phyloP scores from a whole-genome alignment of 2,113 vertebrate species.

The Calyptommatus sinebrachiatus region DNA sequence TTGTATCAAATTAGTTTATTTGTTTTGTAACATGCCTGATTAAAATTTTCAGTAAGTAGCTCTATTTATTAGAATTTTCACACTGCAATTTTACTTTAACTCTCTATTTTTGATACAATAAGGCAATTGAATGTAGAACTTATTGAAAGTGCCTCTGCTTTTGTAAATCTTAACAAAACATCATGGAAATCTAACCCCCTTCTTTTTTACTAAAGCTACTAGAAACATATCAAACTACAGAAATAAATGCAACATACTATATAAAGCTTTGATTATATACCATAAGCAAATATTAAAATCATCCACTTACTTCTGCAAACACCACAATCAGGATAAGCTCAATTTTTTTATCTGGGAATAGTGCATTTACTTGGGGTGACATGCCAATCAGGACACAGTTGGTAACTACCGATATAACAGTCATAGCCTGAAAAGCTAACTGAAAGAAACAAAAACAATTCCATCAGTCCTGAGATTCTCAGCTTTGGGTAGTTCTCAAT shows the following conservation, averaged over 20 bases:
- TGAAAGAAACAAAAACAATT: conserved; percentile 61
- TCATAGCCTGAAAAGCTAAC: conserved; percentile 97
- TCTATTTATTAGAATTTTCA: conserved; percentile 31
- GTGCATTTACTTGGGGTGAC: conserved; percentile 87
- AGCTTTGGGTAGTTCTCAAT: too few relatives aligned
- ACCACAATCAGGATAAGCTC: conserved; percentile 88
- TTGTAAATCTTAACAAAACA: background rate
- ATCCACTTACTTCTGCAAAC: conserved; percentile 82
- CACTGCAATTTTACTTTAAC: background rate
- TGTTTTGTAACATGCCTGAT: conserved; percentile 27
- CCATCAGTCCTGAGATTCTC: background rate
- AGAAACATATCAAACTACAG: background rate
- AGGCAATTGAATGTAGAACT: background rate
- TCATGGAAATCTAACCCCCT: too few relatives aligned
- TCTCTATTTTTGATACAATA: background rate
- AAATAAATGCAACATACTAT: background rate
- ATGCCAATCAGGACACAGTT: conserved; percentile 94
- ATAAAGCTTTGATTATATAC: conserved; percentile 1
- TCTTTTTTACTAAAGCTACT: background rate
- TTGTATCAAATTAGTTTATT: background rate
- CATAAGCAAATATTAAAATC: background rate
- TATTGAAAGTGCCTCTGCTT: background rate
- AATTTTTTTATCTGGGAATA: conserved; percentile 82
- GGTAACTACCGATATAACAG: conserved; percentile 91
- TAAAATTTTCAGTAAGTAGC: conserved; percentile 33